Conservation (phyloP, 2,888 invertebrate species). For the Pterostichus niger region DNA sequence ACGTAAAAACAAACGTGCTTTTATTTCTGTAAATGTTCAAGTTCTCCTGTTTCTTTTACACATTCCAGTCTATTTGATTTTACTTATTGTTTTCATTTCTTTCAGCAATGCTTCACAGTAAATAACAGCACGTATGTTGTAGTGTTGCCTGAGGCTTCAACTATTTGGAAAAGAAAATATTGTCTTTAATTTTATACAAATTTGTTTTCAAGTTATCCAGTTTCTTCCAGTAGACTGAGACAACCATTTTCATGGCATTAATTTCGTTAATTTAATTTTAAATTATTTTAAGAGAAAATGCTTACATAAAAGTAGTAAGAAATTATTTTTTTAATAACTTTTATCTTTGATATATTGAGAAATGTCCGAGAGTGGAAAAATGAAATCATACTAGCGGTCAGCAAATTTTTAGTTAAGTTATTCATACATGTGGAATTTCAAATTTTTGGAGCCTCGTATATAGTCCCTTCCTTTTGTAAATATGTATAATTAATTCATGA, state of each 20-base stretch:
- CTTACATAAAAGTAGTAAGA: too few species aligned
- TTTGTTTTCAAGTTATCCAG: slow-evolving; percentile 1
- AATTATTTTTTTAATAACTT: neutral
- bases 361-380: too few species aligned
- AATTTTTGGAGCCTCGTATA: slow-evolving; percentile 28
- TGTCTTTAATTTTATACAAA: slow-evolving; percentile 3
- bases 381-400: too few species aligned
- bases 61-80: slow-evolving; percentile 32
- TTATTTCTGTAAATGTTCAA: slow-evolving; percentile 45
- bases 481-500: slow-evolving; percentile 64
- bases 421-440: too few species aligned
- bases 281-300: too few species aligned
- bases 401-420: too few species aligned
- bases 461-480: slow-evolving; percentile 52
- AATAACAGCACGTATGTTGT: slow-evolving; percentile 60
- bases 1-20: slow-evolving; percentile 36
- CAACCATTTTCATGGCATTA: neutral
- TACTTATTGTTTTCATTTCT: slow-evolving; percentile 6
- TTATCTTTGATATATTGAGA: too few species aligned
- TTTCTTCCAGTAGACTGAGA: slow-evolving; percentile 18
- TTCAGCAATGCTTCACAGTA: slow-evolving; percentile 44
- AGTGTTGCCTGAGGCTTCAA: slow-evolving; percentile 45
- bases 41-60: slow-evolving; percentile 19
- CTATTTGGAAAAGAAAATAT: slow-evolving; percentile 13
- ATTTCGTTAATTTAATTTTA: neutral